Percentiles rank a stretch among this genome's conserved stretches.
Conservation (phyloP, 2,113 vertebrate species). For the Diglossa brunneiventris region DNA sequence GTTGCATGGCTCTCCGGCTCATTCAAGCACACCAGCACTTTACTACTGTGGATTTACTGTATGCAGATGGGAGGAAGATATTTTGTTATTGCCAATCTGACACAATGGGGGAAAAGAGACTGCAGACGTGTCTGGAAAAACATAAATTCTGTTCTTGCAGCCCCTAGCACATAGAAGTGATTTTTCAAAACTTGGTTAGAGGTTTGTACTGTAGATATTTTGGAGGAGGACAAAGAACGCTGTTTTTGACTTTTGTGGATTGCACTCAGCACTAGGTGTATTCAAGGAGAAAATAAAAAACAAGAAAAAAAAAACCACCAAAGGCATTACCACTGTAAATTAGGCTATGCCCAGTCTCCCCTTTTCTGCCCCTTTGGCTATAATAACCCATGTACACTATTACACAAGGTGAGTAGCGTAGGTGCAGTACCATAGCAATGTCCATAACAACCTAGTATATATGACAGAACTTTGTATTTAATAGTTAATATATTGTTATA, state of each 20-base stretch:
- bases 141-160: slow-evolving; percentile 42
- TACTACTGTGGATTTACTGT: slow-evolving; percentile 62
- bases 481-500: slow-evolving; percentile 69
- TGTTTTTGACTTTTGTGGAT: slow-evolving; percentile 63
- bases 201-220: slow-evolving; percentile 58
- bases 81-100: slow-evolving; percentile 46
- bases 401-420: slow-evolving; percentile 65
- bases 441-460: slow-evolving; percentile 68
- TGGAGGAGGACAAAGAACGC: slow-evolving; percentile 24
- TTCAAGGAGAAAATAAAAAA: neutral
- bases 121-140: neutral
- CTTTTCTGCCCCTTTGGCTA: slow-evolving; percentile 56
- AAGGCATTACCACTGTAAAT: slow-evolving; percentile 51
- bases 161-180: slow-evolving; percentile 37
- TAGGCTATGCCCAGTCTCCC: slow-evolving; percentile 44
- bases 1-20: slow-evolving; percentile 40
- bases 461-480: slow-evolving; percentile 72
- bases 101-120: neutral
- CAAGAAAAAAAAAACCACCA: too few relatives aligned
- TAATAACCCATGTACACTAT: slow-evolving; percentile 63
- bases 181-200: slow-evolving; percentile 38
- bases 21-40: slow-evolving; percentile 66
- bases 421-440: slow-evolving; percentile 65
- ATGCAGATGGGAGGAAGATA: slow-evolving; percentile 25
- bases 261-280: slow-evolving; percentile 31